Base-by-base conservation (phyloP, 2,797 vertebrate species). In the Betta splendens region DNA sequence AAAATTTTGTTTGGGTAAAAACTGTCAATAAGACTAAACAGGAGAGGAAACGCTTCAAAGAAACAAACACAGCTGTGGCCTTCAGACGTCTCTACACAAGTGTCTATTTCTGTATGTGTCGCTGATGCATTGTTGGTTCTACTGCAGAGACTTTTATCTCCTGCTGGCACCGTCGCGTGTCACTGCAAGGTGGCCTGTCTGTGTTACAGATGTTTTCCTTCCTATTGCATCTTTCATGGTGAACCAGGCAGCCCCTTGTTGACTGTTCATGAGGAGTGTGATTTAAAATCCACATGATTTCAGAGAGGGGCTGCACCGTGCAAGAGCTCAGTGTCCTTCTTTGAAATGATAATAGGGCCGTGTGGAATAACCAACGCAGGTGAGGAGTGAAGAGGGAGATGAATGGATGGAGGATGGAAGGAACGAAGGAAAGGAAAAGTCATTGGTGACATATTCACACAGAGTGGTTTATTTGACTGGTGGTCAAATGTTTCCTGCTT, bases 311-410 rank as follows among this genome's bases (percentile, higher is more conserved):
- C 64, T 59, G 42, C 20, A 60, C 60, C 44, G 32, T 33, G 58
- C 45, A 69, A 32, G 49, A 58, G 58, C 77, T 69, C 55, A 42
- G 73, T 63, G 72, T 70, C 64, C 59, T 47, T 28, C 81, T 90
- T 90, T 91, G 87, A 92, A 89, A 91, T 91, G 82, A 77, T 89
- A 91, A 91, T 89, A 21, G 20, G 46, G 35, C 69, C 81, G 81
- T 75, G 79, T 83, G 77, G 83, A 83, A 84, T 72, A 70, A 66
- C 83, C 81, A 68, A 79, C 81, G 82, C 77, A 74, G 70, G 75
- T 76, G 72, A 58, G 46, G 50, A 35, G 6, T 69, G 51, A 29
- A 31, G 31, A 23, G 7, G 46, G 22, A 11, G 11, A 37, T 49
- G 9, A 25, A 47, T 33, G 11, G 1, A 42, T 46, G 26, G 9